Conservation (phyloP, 2,113 vertebrate species). For the Sarotherodon lohbergeri region DNA sequence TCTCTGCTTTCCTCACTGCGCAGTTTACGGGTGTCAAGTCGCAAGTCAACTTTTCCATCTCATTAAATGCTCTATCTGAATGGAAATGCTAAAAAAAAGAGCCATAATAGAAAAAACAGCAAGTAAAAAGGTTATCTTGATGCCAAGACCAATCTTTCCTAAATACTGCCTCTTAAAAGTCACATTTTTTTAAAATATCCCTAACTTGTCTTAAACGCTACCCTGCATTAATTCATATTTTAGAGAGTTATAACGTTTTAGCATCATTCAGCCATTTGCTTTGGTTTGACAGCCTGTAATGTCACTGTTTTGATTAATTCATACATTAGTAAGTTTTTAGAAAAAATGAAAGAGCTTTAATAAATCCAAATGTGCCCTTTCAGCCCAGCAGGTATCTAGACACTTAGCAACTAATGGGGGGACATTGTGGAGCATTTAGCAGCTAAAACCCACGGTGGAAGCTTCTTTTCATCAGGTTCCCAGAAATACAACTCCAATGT, state of each 20-base stretch:
- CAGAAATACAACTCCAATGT: neutral
- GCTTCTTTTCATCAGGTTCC: neutral
- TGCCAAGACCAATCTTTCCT: neutral
- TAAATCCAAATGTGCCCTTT: neutral
- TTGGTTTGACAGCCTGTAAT: neutral
- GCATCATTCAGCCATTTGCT: neutral
- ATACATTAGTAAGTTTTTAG: neutral
- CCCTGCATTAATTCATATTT: neutral
- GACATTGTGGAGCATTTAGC: neutral
- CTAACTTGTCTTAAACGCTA: neutral
- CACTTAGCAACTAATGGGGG: neutral
- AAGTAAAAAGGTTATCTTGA: neutral
- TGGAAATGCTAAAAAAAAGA: neutral
- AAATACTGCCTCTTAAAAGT: neutral
- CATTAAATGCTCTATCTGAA: neutral
- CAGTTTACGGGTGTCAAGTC: neutral
- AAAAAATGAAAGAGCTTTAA: neutral
- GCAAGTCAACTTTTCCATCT: neutral
- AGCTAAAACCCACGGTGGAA: neutral
- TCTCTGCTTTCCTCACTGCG: neutral
- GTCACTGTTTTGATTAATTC: neutral
- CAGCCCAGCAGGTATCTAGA: neutral
- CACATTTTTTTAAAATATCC: rapidly evolving
- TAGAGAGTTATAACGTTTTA: neutral
- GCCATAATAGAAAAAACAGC: neutral